These are phyloP conservation scores for Pseudomyrmex pallidus DNA, from an alignment of 1,140 invertebrate genomes.

Conservation along the genomic window DNA sequence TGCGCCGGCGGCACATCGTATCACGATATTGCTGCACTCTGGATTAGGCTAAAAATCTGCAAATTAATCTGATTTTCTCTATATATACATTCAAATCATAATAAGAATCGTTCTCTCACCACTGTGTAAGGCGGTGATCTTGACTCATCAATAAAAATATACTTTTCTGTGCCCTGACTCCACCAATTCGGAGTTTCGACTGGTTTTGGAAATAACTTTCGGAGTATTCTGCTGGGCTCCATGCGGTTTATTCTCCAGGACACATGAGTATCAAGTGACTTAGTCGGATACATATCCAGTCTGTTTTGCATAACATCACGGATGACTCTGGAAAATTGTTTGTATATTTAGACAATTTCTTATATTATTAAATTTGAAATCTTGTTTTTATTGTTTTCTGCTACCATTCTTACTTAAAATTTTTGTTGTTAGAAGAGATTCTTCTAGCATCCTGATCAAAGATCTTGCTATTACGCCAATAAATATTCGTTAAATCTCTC, in stretches of 20 bases:
- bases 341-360: too few relatives aligned
- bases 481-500: conserved; percentile 83
- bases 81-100: conserved; percentile 14
- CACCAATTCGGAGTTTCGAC: conserved; percentile 86
- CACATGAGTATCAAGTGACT: conserved; percentile 79
- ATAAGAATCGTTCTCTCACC: conserved; percentile 77
- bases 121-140: conserved; percentile 86
- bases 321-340: conserved; percentile 70
- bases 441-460: conserved; percentile 86
- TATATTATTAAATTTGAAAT: neutral
- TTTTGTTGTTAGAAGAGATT: conserved; percentile 85
- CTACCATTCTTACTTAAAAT: conserved; percentile 66
- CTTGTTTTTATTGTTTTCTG: neutral
- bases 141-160: conserved; percentile 89
- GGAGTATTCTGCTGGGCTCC: conserved; percentile 87
- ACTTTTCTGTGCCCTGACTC: conserved; percentile 90
- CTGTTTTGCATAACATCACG: conserved; percentile 75
- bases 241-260: conserved; percentile 90
- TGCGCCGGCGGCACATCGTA: conserved; percentile 88
- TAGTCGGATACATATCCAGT: conserved; percentile 71
- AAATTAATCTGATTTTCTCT: conserved; percentile 6
- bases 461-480: conserved; percentile 81
- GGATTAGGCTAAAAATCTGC: conserved; percentile 87
- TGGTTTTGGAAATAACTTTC: conserved; percentile 89
- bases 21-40: conserved; percentile 91